Evolutionary conservation across 2,888 invertebrate species (phyloP).

Genomic region (Caenorhabditis sp.): DNA sequence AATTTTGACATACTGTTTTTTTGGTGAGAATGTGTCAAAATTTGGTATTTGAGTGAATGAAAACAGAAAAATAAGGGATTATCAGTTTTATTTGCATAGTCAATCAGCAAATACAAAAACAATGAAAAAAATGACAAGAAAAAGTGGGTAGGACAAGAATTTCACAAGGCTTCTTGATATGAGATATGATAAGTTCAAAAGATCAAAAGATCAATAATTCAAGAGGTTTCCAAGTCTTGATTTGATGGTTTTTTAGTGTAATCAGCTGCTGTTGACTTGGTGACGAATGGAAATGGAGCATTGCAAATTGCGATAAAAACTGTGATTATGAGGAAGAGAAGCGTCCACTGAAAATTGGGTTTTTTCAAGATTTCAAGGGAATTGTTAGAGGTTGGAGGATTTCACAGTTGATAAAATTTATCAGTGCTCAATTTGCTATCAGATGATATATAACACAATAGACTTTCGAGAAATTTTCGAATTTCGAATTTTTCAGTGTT

Average conservation of each 20-base stretch:
- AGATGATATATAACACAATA: too few species aligned
- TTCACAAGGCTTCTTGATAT: background rate
- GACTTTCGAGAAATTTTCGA: too few species aligned
- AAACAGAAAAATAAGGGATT: background rate
- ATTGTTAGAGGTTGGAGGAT: background rate
- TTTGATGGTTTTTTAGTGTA: constrained; percentile 42
- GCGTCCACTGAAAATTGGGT: constrained; percentile 53
- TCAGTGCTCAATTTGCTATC: too few species aligned
- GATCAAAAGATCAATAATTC: background rate
- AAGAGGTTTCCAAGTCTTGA: background rate
- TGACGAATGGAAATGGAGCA: constrained; percentile 54
- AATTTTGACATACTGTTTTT: background rate
- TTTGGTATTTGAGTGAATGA: background rate
- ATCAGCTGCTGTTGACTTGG: constrained; percentile 56
- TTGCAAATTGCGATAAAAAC: constrained; percentile 50
- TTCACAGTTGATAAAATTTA: too few species aligned
- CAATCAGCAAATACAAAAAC: background rate
- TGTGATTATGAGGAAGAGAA: constrained; percentile 58
- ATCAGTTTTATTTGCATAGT: constrained; percentile 17
- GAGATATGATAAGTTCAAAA: background rate
- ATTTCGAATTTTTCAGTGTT: background rate
- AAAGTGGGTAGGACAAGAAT: constrained; percentile 5
- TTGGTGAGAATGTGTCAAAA: background rate
- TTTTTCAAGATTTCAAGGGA: too few species aligned
- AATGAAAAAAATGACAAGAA: background rate